Percentiles rank a stretch among this genome's conserved stretches.
These are phyloP conservation scores for Strigamia crassipes DNA, from an alignment of 2,888 invertebrate genomes.

Conservation along the genomic window DNA sequence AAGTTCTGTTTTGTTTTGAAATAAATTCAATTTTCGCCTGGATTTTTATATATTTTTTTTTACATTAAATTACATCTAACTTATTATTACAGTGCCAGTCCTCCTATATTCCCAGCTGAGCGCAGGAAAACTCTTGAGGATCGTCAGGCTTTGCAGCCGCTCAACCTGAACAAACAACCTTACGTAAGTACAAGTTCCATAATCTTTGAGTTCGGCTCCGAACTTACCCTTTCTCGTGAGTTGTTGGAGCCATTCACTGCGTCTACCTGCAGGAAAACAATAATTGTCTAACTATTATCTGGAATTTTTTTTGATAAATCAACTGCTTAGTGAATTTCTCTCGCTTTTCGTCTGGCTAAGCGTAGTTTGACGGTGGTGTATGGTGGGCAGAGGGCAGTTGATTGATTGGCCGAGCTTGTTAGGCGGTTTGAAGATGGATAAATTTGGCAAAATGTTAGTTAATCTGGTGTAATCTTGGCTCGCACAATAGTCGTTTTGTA, in stretches of 20 bases:
- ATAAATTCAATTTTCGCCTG: not conserved
- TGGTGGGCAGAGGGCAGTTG: not conserved
- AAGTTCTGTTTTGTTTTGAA: not conserved
- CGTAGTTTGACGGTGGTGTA: not conserved
- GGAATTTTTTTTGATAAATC: too few relatives aligned
- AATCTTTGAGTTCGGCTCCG: too few relatives aligned
- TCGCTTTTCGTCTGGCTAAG: not conserved
- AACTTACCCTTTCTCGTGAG: too few relatives aligned
- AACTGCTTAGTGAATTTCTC: too few relatives aligned
- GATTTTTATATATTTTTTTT: not conserved
- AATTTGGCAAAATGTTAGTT: conserved; percentile 24
- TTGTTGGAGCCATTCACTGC: too few relatives aligned
- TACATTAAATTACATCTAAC: not conserved
- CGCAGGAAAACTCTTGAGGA: conserved; percentile 48
- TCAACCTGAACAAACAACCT: conserved; percentile 48
- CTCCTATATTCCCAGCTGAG: conserved; percentile 37
- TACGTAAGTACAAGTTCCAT: conserved; percentile 43
- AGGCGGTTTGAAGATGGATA: not conserved
- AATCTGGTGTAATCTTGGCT: conserved; percentile 21
- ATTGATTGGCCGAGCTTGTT: not conserved
- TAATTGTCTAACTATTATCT: too few relatives aligned
- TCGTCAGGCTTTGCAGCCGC: conserved; percentile 48
- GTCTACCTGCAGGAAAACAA: too few relatives aligned
- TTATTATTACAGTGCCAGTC: conserved; percentile 36
- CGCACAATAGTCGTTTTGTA: conserved; percentile 38